phyloP scores from a whole-genome alignment of 2,113 vertebrate genomes.

The Vidua chalybeata region DNA sequence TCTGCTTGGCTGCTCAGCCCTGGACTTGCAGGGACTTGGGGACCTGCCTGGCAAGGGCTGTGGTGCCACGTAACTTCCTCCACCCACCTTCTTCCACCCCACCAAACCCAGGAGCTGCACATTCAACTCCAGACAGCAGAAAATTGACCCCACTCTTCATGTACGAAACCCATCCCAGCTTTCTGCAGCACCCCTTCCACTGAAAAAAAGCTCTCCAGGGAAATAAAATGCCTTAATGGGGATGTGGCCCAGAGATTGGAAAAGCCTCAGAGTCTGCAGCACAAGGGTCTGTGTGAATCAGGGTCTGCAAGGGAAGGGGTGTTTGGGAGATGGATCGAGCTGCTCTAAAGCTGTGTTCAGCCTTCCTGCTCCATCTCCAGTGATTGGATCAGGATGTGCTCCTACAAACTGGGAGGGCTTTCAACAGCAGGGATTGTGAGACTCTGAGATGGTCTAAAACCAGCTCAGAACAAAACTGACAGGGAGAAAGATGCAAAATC shows the following conservation, averaged over 20 bases:
- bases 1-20: not conserved
- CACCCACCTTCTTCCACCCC: not conserved
- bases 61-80: not conserved
- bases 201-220: not conserved
- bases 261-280: not conserved
- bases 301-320: not conserved
- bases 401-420: not conserved
- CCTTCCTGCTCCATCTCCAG: not conserved
- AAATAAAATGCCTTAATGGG: not conserved
- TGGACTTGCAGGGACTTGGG: not conserved
- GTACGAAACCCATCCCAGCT: not conserved
- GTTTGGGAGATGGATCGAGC: not conserved
- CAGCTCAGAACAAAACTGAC: not conserved
- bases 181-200: not conserved
- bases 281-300: rapidly evolving
- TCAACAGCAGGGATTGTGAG: not conserved
- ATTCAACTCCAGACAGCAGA: not conserved
- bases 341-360: not conserved
- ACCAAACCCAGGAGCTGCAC: rapidly evolving
- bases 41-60: not conserved
- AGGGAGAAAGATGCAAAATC: not conserved
- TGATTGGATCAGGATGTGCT: not conserved
- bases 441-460: not conserved
- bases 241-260: not conserved
- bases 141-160: not conserved